Evolutionary conservation across 2,888 invertebrate genomes (phyloP), one percentile per base, ranked within the genome.

Genomic region (Eutolmus rufibarbis): DNA sequence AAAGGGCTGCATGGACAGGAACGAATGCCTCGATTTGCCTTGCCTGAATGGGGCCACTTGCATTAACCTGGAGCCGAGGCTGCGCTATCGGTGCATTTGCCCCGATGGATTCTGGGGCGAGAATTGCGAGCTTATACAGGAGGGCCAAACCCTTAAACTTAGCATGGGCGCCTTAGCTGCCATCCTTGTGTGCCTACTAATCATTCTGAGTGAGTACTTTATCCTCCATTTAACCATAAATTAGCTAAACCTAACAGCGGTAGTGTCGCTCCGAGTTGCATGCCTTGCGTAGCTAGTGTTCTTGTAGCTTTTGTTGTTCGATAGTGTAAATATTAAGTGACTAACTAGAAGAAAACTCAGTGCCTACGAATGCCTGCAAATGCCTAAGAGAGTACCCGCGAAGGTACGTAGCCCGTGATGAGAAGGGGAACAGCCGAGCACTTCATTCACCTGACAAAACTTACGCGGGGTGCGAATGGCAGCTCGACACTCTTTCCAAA

Each of bases 121-220:
- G 92, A 97, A 97, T 94, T 98, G 98, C 93, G 98, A 97, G 92
- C 95, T 97, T 90, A 96, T 97, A 89, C 97, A 97, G 92, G 98
- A 98, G 92, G 98, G 98, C 90, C 97, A 97, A 94, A 97, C 97
- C 89, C 95, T 99, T 91, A 98, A 98, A 92, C 95, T 99, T 92
- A 98, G 98, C 94, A 97, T 97, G 96, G 98, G 98, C 90, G 99
- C 99, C 89, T 95, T 99, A 90, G 98, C 98, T 89, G 98, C 98
- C 92, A 99, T 99, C 93, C 95, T 99, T 93, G 97, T 99, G 94
- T 99, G 98, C 94, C 96, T 99, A 91, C 95, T 98, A 93, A 97
- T 98, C 93, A 97, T 99, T 91, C 95, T 99, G 93, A 96, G 99
- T 99, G 95, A 97, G 97, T 96, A 92, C 90, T 88, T 87, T 82